Evolutionary conservation across 2,797 vertebrate species (phyloP).

Genomic region (Synanceia verrucosa): DNA sequence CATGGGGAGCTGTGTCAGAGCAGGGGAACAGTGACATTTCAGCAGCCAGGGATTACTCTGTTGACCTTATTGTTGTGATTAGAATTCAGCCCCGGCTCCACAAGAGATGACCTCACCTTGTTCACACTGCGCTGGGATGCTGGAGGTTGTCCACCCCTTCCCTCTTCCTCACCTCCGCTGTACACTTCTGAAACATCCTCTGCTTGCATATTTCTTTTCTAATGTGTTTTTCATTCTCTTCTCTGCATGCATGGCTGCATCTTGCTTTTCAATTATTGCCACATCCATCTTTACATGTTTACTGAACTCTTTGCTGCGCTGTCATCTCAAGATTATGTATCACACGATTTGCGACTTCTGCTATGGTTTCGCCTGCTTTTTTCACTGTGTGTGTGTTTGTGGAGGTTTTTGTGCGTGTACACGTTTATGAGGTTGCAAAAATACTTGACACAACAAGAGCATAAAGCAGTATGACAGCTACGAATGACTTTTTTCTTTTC

Average conservation of each 20-base stretch:
- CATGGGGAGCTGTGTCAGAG: slow-evolving; percentile 57
- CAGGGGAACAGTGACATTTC: slow-evolving; percentile 72
- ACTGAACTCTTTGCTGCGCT: slow-evolving; percentile 6
- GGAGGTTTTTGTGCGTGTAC: neutral
- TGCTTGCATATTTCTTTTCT: slow-evolving; percentile 6
- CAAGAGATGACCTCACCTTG: slow-evolving; percentile 69
- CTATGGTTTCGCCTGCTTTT: neutral
- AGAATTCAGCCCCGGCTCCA: slow-evolving; percentile 70
- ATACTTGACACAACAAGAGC: neutral
- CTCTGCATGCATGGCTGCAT: neutral
- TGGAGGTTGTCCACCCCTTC: slow-evolving; percentile 44
- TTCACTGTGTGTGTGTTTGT: neutral
- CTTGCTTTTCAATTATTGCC: slow-evolving; percentile 15
- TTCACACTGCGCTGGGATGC: slow-evolving; percentile 45
- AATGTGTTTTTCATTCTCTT: slow-evolving; percentile 7
- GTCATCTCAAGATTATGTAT: slow-evolving; percentile 27
- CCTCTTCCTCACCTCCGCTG: slow-evolving; percentile 3
- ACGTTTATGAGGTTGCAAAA: neutral
- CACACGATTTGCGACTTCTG: slow-evolving; percentile 22
- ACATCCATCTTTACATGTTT: slow-evolving; percentile 29
- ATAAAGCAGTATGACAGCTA: slow-evolving; percentile 14
- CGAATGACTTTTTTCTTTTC: neutral
- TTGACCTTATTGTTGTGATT: slow-evolving; percentile 81
- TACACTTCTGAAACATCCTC: neutral
- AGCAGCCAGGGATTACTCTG: slow-evolving; percentile 71